Evolutionary conservation across 1,140 invertebrate genomes (phyloP).

Genomic region (Aporrectodea caliginosa): DNA sequence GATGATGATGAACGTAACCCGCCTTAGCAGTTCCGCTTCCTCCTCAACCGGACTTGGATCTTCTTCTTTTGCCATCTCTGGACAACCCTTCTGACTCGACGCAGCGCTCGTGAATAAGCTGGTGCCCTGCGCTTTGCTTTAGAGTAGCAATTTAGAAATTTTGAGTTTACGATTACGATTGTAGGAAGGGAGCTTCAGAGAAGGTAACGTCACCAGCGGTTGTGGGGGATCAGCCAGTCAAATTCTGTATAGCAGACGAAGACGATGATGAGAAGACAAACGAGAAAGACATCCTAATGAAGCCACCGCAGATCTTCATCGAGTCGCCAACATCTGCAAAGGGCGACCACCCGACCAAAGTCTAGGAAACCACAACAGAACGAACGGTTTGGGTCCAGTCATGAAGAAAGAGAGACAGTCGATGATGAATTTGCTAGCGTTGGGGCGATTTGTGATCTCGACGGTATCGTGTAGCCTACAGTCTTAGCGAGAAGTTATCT

Average conservation of each 20-base stretch:
- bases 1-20: not conserved
- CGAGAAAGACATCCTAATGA: slow-evolving; percentile 3
- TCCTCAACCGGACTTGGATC: too few species aligned
- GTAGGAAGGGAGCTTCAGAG: not conserved
- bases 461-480: not conserved
- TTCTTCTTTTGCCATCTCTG: too few species aligned
- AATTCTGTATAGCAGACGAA: slow-evolving; percentile 20
- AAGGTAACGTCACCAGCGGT: not conserved
- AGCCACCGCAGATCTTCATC: slow-evolving; percentile 17
- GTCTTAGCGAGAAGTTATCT: too few species aligned
- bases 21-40: too few species aligned
- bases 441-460: not conserved
- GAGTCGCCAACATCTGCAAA: slow-evolving; percentile 17
- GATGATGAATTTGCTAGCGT: not conserved
- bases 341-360: slow-evolving; percentile 8
- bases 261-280: slow-evolving; percentile 22
- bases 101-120: too few species aligned
- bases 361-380: too few species aligned
- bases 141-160: too few species aligned
- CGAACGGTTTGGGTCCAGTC: not conserved
- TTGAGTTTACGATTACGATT: not conserved
- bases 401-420: not conserved
- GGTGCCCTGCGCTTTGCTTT: too few species aligned
- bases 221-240: slow-evolving; percentile 6
- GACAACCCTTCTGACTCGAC: too few species aligned